phyloP scores from a whole-genome alignment of 2,113 vertebrate species.

The Camelus dromedarius region DNA sequence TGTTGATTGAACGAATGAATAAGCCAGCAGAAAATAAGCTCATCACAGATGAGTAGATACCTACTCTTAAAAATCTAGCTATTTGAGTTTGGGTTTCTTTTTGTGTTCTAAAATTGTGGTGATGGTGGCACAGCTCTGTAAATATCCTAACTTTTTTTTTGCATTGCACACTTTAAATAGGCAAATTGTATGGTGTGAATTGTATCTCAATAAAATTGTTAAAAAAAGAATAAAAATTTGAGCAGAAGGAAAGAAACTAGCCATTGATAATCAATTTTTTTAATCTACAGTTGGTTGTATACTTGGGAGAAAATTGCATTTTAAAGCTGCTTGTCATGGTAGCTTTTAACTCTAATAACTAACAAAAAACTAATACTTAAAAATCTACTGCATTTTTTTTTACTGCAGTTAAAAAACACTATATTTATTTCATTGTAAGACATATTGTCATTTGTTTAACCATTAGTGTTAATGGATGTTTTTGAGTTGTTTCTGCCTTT shows the following conservation, averaged over 20 bases:
- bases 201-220: neutral
- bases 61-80: neutral
- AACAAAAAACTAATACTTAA: neutral
- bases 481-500: neutral
- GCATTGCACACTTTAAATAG: neutral
- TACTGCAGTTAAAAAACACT: neutral
- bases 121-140: neutral
- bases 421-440: neutral
- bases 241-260: neutral
- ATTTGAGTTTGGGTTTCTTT: neutral
- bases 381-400: neutral
- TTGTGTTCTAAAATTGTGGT: neutral
- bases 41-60: neutral
- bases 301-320: neutral
- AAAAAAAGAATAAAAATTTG: slow-evolving; percentile 8
- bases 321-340: neutral
- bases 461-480: neutral
- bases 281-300: neutral
- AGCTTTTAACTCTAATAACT: neutral
- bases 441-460: slow-evolving; percentile 28
- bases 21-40: neutral
- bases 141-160: neutral
- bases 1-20: slow-evolving; percentile 14
- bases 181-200: neutral
- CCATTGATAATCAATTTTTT: neutral